Evolutionary conservation across 1,140 invertebrate species (phyloP), one percentile per base, ranked within the genome.

Genomic region (Planococcus citri): DNA sequence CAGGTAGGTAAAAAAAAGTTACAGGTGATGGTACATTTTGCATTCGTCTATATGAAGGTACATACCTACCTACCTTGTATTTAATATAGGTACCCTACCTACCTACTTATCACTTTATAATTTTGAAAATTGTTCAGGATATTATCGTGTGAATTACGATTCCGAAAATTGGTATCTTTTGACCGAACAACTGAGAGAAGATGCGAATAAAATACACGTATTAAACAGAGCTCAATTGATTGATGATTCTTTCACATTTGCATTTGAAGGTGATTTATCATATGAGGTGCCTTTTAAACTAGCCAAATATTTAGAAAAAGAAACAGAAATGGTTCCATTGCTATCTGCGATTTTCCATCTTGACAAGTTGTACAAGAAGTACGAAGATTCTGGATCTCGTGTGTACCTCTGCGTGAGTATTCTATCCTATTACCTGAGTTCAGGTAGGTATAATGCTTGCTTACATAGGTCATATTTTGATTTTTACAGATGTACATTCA

Each of bases 211-310:
- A 3, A 83, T 85, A 24, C 72, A 78, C 14, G 74, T 76, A 6
- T 79, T 89, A 0, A 89, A 89, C 71, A 82, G 89, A 41, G 91
- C 89, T 0, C 88, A 92, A 74, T 76, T 95, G 0, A 82, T 95
- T 12, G 88, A 93, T 74, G 92, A 95, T 78, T 83, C 89, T 0
- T 85, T 92, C 75, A 91, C 91, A 75, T 79, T 97, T 29, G 92
- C 91, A 0, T 77, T 86, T 20, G 84, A 84, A 6, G 85, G 84
- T 14, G 79, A 82, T 57, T 73, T 90, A 1, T 77, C 82, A 67
- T 90, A 90, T 73, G 76, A 81, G 0, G 83, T 84, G 0, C 88
- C 89, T 3, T 76, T 94, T 72, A 85, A 90, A 72, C 80, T 90
- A 0, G 90, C 87, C 0, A 51, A 37, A 2, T 86, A 86, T 71